Conservation (phyloP, 2,797 vertebrate genomes). For the Myioborus melanocephalus region DNA sequence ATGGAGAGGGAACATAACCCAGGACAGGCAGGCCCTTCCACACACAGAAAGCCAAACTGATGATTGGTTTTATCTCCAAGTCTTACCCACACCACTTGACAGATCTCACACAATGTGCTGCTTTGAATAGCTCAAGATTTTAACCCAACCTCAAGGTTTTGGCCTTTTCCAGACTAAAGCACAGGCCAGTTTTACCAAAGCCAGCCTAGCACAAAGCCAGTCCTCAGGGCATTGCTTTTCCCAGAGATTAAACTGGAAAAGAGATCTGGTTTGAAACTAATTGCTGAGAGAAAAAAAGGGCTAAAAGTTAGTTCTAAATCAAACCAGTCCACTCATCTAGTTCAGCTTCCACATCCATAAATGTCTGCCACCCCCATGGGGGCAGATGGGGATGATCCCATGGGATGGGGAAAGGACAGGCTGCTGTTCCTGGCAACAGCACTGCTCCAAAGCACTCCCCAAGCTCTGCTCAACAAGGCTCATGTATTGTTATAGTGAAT, state of each 20-base stretch:
- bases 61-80: neutral
- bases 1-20: rapidly evolving
- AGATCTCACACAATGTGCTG: neutral
- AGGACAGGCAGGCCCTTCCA: neutral
- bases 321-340: neutral
- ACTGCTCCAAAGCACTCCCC: rapidly evolving
- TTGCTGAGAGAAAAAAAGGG: rapidly evolving
- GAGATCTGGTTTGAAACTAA: neutral
- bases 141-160: neutral
- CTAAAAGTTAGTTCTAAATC: neutral
- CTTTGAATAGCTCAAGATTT: neutral
- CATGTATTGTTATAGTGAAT: neutral
- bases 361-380: neutral
- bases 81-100: neutral
- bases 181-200: neutral
- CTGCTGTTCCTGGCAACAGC: neutral
- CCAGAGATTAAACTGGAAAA: neutral
- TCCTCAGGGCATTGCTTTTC: neutral
- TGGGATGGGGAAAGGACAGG: neutral
- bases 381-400: neutral
- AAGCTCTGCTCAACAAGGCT: neutral
- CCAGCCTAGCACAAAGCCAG: neutral
- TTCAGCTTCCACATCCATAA: neutral
- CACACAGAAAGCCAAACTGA: neutral
- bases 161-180: neutral